Evolutionary conservation across 2,113 vertebrate species (phyloP), one percentile per base, ranked within the genome.

Genomic region (Cricetomys ansorgei): DNA sequence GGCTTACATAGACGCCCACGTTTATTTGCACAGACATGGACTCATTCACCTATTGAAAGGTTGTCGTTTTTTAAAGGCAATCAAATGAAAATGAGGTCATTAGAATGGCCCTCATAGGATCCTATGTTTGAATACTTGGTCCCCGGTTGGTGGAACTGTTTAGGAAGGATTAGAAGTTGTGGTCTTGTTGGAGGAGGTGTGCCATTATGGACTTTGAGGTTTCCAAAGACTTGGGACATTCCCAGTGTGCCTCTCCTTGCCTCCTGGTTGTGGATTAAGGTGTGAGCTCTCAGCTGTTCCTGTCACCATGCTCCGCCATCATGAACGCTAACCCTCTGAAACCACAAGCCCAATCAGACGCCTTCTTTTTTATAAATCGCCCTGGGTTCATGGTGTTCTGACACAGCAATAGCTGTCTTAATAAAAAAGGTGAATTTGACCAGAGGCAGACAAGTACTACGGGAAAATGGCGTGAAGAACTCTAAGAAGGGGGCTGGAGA

Each of bases 71-170:
- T 72, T 23, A 80, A 80, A 80, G 43, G 7, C 31, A 75, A 91
- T 48, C 37, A 81, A 62, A 67, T 91, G 69, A 65, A 88, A 95
- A 92, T 86, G 40, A 92, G 29, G 40, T 80, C 31, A 57, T 55
- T 69, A 57, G 45, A 40, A 27, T 79, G 31, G 16, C 48, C 19
- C 48, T 48, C 29, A 37, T 37, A 21, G 76, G 76, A 77, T 53
- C 48, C 10, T 53, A 9, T 34, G 50, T 37, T 79, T 79, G 50
- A 80, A 21, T 80, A 23, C 53, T 80, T 31, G 19, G 4, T n/a
- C 17, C 69, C 77, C 77, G 57, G 34, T 12, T 55, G 77, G 73
- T 48, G 6, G 73, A 76, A 29, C 7, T 76, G 25, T 48, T 48
- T 43, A 76, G 27, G 27, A 48, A 48, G 73, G 12, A 48, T 29